A percentile compares a stretch with the other conserved stretches of the same genome.
Evolutionary conservation across 1,140 invertebrate species (phyloP).

Genomic region (Chironomus striatipennis): DNA sequence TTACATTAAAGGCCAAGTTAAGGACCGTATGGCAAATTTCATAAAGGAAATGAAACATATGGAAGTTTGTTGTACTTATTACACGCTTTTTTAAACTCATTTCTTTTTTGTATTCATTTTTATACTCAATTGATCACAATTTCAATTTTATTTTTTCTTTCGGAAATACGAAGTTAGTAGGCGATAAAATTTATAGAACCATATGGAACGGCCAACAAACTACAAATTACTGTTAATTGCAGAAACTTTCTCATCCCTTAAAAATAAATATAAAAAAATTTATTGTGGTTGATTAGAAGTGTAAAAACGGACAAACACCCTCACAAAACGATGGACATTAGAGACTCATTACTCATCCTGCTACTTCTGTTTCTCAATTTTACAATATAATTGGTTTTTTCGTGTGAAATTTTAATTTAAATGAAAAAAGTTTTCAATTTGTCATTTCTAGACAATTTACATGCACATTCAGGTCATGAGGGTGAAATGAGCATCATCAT

Average conservation of each 20-base stretch:
- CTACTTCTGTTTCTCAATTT: not conserved
- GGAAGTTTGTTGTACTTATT: not conserved
- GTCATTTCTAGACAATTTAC: not conserved
- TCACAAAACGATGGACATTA: too few relatives aligned
- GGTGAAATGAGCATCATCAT: not conserved
- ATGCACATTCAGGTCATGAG: not conserved
- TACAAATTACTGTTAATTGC: not conserved
- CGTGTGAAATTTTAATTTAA: not conserved
- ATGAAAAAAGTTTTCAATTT: not conserved
- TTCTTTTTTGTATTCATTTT: not conserved
- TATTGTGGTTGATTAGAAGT: too few relatives aligned
- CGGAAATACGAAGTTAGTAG: not conserved
- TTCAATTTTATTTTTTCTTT: not conserved
- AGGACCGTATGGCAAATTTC: slow-evolving; percentile 2
- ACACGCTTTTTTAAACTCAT: too few relatives aligned
- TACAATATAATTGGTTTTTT: not conserved
- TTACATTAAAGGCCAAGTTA: not conserved
- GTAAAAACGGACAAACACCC: too few relatives aligned
- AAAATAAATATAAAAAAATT: too few relatives aligned
- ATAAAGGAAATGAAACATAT: slow-evolving; percentile 10
- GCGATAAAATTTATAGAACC: not conserved
- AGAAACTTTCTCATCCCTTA: not conserved
- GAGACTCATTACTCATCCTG: not conserved
- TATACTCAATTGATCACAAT: slow-evolving; percentile 21
- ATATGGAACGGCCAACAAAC: not conserved